Evolutionary conservation across 2,888 invertebrate genomes (phyloP), one percentile per base, ranked within the genome.

Genomic region (Toxonevra muliebris): DNA sequence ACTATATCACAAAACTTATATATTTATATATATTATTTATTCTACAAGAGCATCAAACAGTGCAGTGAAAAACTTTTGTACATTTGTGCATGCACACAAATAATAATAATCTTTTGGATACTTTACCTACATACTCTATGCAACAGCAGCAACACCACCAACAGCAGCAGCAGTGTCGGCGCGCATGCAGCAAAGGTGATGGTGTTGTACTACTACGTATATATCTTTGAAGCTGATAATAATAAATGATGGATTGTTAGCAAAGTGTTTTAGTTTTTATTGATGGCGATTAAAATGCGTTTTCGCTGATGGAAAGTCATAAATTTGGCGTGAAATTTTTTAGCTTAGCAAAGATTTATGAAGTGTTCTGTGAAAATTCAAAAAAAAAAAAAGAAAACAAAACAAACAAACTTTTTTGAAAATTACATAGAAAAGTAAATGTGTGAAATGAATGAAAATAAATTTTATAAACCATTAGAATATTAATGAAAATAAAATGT

Each of bases 221-320:
- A 52, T 42, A 69, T 75, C 71, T 71, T 68, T 64, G 71, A 71
- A 30, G 55, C 53, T 50, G 60, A 65, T 69, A 60, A 45, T 73
- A 72, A 71, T 77, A 69, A 67, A 75, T 76, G 76, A 77, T 79
- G 75, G 75, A 76, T 80, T 78, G 70, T 72, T 77, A 75, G 73
- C 74, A 70, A 76, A 78, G 77, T 79, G 78, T 76, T 76, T 76
- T 77, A 72, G 75, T 73, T 69, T 73, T 77, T 76, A 77, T 76
- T 77, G 77, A 76, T 79, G 76, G 75, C 76, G 74, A 74, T 76
- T 78, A 72, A 79, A 76, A 75, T 73, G 73, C 75, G 72, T 74
- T 74, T 70, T 66, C 73, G 75, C 73, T 75, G 73, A 76, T 76
- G 72, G 73, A 76, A 75, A 73, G 73, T 72, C 75, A 74, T 76